Evolutionary conservation across 2,797 vertebrate species (phyloP).

Genomic region (Mormyrus hasselquistii): DNA sequence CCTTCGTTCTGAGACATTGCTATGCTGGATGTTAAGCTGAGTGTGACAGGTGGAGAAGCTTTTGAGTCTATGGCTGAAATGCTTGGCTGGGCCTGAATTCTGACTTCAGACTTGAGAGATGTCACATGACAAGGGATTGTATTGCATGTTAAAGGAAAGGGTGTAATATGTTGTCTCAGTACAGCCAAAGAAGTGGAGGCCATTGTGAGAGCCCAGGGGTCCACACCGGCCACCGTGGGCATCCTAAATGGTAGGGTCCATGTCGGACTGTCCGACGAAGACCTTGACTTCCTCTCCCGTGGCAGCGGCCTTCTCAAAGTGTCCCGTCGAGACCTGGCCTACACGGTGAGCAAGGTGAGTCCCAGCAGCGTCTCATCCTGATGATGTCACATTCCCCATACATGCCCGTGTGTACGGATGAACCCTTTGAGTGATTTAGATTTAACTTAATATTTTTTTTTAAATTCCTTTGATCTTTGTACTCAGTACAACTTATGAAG

Average conservation of each 20-base stretch:
- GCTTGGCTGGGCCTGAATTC: neutral
- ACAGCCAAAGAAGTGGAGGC: slow-evolving; percentile 57
- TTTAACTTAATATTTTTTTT: neutral
- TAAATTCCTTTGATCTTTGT: neutral
- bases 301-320: slow-evolving; percentile 51
- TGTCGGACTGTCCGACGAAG: slow-evolving; percentile 46
- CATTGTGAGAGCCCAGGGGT: slow-evolving; percentile 50
- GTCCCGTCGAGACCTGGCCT: slow-evolving; percentile 80
- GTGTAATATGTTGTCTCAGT: slow-evolving; percentile 47
- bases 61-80: neutral
- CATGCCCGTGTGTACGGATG: neutral
- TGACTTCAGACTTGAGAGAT: neutral
- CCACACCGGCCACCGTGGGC: slow-evolving; percentile 57
- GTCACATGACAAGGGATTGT: neutral
- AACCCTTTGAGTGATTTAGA: neutral
- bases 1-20: neutral
- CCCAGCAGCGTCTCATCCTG: neutral
- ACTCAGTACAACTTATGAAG: neutral
- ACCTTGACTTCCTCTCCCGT: slow-evolving; percentile 52
- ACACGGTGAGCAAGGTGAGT: slow-evolving; percentile 71
- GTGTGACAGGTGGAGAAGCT: neutral
- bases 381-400: neutral
- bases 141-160: neutral
- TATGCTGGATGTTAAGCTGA: neutral
- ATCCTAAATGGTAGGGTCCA: slow-evolving; percentile 53